A percentile compares a stretch with the other conserved stretches of the same genome.
phyloP scores from a whole-genome alignment of 1,140 invertebrate species.

The Orius insidiosus region DNA sequence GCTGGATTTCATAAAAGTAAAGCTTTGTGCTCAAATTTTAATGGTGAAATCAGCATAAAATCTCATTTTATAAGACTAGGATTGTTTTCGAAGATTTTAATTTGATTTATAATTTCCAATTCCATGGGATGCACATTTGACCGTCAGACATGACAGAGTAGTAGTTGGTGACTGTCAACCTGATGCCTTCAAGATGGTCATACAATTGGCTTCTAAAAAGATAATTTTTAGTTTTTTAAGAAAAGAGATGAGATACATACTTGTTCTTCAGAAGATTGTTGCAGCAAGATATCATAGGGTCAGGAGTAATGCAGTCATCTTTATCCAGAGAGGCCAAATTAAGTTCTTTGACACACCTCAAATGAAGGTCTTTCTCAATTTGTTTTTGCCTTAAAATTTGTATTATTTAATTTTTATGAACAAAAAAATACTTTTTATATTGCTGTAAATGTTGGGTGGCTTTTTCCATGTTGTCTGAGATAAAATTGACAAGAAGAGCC shows the following conservation, averaged over 20 bases:
- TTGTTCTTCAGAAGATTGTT: constrained; percentile 43
- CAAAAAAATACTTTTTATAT: constrained; percentile 47
- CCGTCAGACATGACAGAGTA: constrained; percentile 82
- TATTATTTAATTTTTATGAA: constrained; percentile 17
- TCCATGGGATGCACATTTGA: constrained; percentile 81
- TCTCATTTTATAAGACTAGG: no score
- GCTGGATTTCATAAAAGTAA: no score
- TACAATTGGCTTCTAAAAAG: constrained; percentile 21
- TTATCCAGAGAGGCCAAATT: constrained; percentile 53
- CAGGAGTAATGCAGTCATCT: constrained; percentile 77
- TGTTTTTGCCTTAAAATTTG: constrained; percentile 54
- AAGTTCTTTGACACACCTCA: constrained; percentile 44
- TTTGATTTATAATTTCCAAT: constrained; percentile 43
- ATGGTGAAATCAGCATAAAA: no score
- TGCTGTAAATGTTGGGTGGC: constrained; percentile 47
- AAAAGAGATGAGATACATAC: no score
- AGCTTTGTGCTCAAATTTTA: no score
- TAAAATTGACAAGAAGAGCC: constrained; percentile 65
- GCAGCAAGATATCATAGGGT: constrained; percentile 73
- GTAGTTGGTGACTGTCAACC: constrained; percentile 71
- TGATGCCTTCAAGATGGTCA: constrained; percentile 32
- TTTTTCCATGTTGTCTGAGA: constrained; percentile 54
- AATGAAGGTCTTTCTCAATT: constrained; percentile 49
- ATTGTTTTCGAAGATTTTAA: no score
- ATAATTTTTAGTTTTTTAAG: constrained; percentile 14